Evolutionary conservation across 2,888 invertebrate species (phyloP).

Genomic region (Malthinus flaveolus): DNA sequence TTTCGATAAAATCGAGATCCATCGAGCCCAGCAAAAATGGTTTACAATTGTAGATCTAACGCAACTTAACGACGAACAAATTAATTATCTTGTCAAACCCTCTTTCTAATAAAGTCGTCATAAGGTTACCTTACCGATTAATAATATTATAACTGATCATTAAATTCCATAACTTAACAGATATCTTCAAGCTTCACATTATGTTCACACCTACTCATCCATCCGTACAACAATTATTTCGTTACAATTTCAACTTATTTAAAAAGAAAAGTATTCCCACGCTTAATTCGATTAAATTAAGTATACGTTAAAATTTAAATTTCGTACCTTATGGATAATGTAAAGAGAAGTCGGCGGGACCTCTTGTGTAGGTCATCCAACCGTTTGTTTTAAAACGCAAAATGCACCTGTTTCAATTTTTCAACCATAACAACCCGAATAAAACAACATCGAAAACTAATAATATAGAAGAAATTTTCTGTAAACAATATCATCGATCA

Average conservation of each 20-base stretch:
- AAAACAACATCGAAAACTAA: background rate
- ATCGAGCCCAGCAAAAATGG: no score
- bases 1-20: no score
- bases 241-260: constrained; percentile 12
- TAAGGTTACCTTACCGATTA: no score
- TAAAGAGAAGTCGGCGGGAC: constrained; percentile 14
- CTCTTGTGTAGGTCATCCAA: constrained; percentile 6
- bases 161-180: background rate
- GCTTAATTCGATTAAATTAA: constrained; percentile 38
- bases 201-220: constrained; percentile 13
- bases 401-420: constrained; percentile 21
- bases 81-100: no score
- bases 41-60: no score
- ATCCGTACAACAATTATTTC: constrained; percentile 14
- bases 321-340: constrained; percentile 28
- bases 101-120: no score
- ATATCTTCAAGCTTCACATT: background rate
- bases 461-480: background rate
- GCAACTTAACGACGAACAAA: no score
- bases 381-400: constrained; percentile 16
- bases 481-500: constrained; percentile 23
- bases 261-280: constrained; percentile 31
- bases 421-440: constrained; percentile 18
- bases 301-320: constrained; percentile 35
- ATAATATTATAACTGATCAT: background rate